A percentile compares a stretch with the other conserved stretches of the same genome.
Conservation (phyloP, 2,113 vertebrate genomes). For the Deroptyus accipitrinus region DNA sequence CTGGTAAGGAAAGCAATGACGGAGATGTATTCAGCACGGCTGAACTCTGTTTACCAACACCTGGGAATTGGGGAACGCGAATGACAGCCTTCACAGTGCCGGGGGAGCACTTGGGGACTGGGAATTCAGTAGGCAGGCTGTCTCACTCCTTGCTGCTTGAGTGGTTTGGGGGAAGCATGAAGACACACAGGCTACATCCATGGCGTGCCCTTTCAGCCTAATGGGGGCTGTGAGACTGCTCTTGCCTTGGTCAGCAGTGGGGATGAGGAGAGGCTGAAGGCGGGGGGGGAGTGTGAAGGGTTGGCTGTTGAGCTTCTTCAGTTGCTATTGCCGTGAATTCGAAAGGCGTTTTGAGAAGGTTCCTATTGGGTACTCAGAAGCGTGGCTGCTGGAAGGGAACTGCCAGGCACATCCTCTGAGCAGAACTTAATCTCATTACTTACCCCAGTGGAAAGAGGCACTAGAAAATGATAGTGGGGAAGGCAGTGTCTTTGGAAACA, state of each 20-base stretch:
- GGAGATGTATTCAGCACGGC: background rate
- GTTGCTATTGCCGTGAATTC: background rate
- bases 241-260: accelerated
- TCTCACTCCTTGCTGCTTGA: background rate
- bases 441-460: background rate
- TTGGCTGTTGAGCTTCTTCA: background rate
- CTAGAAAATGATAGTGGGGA: accelerated
- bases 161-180: background rate
- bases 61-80: background rate
- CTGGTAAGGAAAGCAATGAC: background rate
- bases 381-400: background rate
- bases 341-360: background rate
- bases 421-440: background rate
- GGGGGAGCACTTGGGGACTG: background rate
- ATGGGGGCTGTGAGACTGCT: background rate
- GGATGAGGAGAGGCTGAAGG: background rate
- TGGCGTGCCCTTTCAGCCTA: background rate
- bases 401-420: background rate
- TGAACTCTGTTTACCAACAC: background rate
- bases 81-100: background rate
- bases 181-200: background rate
- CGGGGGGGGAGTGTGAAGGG: background rate
- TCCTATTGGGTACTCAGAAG: background rate
- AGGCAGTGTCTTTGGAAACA: background rate
- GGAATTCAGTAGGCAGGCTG: slow-evolving; percentile 6